A percentile compares a stretch with the other conserved stretches of the same genome.
Evolutionary conservation across 1,140 invertebrate genomes (phyloP).

Genomic region (Brachionus plicatilis): DNA sequence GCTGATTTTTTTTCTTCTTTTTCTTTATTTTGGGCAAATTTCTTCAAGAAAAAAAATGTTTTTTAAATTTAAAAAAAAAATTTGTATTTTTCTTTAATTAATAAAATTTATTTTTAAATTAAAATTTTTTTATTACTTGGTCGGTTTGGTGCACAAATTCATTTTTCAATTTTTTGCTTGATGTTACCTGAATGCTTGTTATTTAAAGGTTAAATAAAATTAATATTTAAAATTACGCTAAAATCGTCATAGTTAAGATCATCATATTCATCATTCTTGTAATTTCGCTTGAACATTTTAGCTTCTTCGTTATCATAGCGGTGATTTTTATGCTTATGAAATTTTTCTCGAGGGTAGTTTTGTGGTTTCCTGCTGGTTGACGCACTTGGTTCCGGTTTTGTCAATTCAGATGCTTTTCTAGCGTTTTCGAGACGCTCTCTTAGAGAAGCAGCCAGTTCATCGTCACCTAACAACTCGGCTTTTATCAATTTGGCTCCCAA

Average conservation of each 20-base stretch:
- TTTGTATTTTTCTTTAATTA: no score
- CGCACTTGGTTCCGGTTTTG: not conserved
- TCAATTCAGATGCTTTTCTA: not conserved
- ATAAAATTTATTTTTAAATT: not conserved
- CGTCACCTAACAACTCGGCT: slow-evolving; percentile 77
- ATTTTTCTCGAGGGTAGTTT: not conserved
- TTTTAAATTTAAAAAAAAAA: not conserved
- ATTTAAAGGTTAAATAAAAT: not conserved
- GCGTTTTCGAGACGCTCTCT: slow-evolving; percentile 22
- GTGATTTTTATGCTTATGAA: not conserved
- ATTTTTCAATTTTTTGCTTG: not conserved
- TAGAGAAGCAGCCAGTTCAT: slow-evolving; percentile 44
- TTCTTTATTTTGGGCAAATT: slow-evolving; percentile 60
- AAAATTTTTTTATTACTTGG: not conserved
- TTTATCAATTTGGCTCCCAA: slow-evolving; percentile 79
- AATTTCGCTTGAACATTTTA: slow-evolving; percentile 17
- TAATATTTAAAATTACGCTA: not conserved
- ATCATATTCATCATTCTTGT: slow-evolving; percentile 35
- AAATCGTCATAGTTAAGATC: not conserved
- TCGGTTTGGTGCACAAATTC: not conserved
- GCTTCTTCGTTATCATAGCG: not conserved
- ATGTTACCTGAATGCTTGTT: not conserved
- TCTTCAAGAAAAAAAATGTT: slow-evolving; percentile 6
- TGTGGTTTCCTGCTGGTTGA: not conserved
- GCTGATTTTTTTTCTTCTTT: slow-evolving; percentile 64